Percentiles rank a stretch among this genome's conserved stretches.
Evolutionary conservation across 1,140 invertebrate species (phyloP).

Genomic region (Brachionus angularis): DNA sequence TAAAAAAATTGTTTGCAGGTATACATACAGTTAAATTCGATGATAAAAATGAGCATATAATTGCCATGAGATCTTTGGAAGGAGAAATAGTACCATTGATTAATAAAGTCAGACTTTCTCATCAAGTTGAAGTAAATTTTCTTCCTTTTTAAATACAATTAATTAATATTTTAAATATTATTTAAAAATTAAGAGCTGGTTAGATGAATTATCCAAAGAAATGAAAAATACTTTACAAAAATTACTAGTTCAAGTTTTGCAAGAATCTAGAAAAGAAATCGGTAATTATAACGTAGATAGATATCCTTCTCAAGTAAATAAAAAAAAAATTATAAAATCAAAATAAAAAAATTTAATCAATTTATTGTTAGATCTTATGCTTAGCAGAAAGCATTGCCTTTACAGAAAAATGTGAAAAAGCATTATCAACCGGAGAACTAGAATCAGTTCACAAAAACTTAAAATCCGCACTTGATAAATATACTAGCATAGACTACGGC

Average conservation of each 20-base stretch:
- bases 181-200: constrained; percentile 66
- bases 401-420: constrained; percentile 74
- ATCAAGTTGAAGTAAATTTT: constrained; percentile 71
- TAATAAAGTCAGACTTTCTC: constrained; percentile 70
- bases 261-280: constrained; percentile 54
- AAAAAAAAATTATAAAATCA: constrained; percentile 50
- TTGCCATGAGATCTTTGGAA: constrained; percentile 73
- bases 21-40: constrained; percentile 72
- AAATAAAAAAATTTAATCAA: background rate
- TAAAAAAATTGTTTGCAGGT: constrained; percentile 91
- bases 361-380: constrained; percentile 66
- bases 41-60: constrained; percentile 65
- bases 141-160: constrained; percentile 1
- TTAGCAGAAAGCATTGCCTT: constrained; percentile 70
- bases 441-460: constrained; percentile 60
- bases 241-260: constrained; percentile 68
- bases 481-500: constrained; percentile 59
- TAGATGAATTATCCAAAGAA: constrained; percentile 71
- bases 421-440: constrained; percentile 65
- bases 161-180: background rate
- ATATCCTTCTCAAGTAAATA: constrained; percentile 67
- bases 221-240: constrained; percentile 72
- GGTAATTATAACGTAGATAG: constrained; percentile 59
- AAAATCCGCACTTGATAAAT: constrained; percentile 64
- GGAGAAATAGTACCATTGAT: constrained; percentile 75